Conservation (phyloP, 1,140 invertebrate species). For the Bemisia tabaci region DNA sequence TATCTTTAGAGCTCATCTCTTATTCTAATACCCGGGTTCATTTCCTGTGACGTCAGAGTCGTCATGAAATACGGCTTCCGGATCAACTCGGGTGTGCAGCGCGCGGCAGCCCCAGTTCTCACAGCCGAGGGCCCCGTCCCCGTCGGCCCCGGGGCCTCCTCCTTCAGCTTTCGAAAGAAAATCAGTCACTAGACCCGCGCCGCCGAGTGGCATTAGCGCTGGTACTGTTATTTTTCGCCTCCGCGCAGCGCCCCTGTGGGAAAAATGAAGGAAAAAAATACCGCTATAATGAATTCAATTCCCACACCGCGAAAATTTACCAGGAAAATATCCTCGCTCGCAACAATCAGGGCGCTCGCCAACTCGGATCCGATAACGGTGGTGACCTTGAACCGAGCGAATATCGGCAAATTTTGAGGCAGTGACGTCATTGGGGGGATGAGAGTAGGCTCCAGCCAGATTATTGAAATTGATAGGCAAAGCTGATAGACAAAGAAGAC, state of each 20-base stretch:
- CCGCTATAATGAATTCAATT: background rate
- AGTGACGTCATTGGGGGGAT: no score
- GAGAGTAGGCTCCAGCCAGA: no score
- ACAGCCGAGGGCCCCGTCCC: background rate
- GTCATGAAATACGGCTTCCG: background rate
- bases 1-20: background rate
- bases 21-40: background rate
- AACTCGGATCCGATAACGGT: no score
- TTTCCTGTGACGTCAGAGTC: background rate
- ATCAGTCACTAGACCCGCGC: background rate
- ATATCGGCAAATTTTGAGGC: no score
- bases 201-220: background rate
- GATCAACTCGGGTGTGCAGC: background rate
- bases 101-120: background rate
- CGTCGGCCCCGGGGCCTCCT: background rate
- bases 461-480: no score
- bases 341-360: no score
- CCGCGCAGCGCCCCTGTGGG: background rate
- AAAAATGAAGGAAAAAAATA: background rate
- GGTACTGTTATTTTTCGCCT: background rate
- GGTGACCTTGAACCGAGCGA: no score
- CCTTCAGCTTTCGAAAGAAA: background rate
- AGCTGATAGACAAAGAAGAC: no score
- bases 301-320: background rate
- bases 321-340: background rate